Conservation (phyloP, 2,888 invertebrate species). For the Tetrapedia diversipes region DNA sequence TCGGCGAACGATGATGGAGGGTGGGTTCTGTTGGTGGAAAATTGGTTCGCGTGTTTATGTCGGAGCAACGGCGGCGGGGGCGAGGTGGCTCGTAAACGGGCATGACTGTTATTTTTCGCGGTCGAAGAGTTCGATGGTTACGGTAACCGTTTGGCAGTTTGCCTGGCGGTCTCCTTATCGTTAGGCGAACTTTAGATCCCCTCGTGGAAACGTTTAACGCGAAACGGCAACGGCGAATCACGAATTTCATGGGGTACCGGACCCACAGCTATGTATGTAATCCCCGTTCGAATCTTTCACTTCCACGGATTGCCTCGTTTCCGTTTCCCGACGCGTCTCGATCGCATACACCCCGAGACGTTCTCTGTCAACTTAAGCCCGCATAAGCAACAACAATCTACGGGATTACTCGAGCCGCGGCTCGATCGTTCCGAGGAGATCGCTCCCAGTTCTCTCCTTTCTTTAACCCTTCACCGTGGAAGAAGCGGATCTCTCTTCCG, state of each 20-base stretch:
- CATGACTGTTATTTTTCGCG: constrained; percentile 71
- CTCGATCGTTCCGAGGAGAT: neutral
- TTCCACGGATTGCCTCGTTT: neutral
- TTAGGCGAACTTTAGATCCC: constrained; percentile 36
- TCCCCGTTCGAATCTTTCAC: neutral
- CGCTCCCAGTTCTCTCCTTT: too few species aligned
- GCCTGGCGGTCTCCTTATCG: constrained; percentile 50
- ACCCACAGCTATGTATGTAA: neutral
- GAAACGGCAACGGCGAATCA: constrained; percentile 22
- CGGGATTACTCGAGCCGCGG: neutral
- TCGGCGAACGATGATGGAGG: constrained; percentile 73
- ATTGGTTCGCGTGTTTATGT: constrained; percentile 75
- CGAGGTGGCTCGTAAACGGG: constrained; percentile 69
- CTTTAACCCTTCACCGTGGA: neutral
- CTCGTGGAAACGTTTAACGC: constrained; percentile 13
- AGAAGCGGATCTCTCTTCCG: neutral
- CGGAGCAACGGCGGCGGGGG: constrained; percentile 47
- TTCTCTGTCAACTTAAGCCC: constrained; percentile 7
- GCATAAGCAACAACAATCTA: constrained; percentile 1
- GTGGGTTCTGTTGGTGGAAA: constrained; percentile 67
- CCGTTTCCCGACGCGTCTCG: neutral
- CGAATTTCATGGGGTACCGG: constrained; percentile 12
- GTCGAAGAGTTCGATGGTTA: constrained; percentile 48
- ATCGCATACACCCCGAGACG: constrained; percentile 5
- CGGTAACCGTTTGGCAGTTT: constrained; percentile 43